These are phyloP conservation scores for Mus musculus DNA, from an alignment of 2,113 vertebrate species.

Conservation along the genomic window GRCm39 chr7:88126001-88126500, in stretches of 20 bases:
- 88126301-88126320: not conserved
- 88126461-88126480: not conserved
- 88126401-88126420: not conserved
- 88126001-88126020: not conserved
- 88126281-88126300: not conserved
- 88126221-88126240: not conserved
- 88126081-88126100: not conserved
- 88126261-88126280: not conserved
- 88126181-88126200: not conserved
- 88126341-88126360: not conserved
- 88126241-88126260: not conserved
- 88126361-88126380: not conserved
- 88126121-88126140: not conserved
- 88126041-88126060: not conserved
- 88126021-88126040: not conserved
- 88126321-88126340: not conserved
- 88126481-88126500: not conserved
- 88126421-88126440: not conserved
- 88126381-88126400: not conserved
- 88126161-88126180: not conserved
- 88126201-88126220: not conserved
- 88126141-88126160: not conserved
- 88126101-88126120: not conserved
- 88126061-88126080: not conserved
- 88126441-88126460: not conserved